Evolutionary conservation across 2,113 vertebrate species (phyloP), one percentile per base, ranked within the genome.

Genomic region (Mus pahari): DNA sequence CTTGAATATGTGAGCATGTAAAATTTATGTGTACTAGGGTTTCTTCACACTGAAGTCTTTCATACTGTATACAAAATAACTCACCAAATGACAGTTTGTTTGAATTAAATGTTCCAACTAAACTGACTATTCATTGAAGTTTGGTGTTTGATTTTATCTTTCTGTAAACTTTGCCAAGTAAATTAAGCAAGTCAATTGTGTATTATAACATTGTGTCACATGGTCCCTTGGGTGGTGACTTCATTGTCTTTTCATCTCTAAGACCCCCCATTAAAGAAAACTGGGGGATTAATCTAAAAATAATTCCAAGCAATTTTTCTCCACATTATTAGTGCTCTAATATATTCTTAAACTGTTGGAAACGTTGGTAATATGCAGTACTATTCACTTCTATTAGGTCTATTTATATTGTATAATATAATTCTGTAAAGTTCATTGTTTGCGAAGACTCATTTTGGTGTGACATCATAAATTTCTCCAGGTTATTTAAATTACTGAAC

Each of bases 91-190:
- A 9, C 58, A 87, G 45, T 95, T 68, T n/a, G 79, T 95, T 86
- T 60, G 9, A 83, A 26, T 82, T 36, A 87, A 92, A 7, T 86
- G 48, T 92, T 90, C 87, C 94, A 78, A 79, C 14, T 66, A 81
- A 79, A 71, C 5, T 60, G 20, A 14, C 3, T 74, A 39, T 1
- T 66, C 62, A 92, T 17, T 82, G 20, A 62, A 74, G 48, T 88
- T 10, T 82, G 90, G 11, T 1, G 10, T 92, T 73, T 86, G 13
- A 73, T 77, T 94, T 90, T 88, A 81, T 66, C 91, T 97, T 95
- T 39, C 75, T 50, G 13, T 26, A 36, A 42, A 68, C 1, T 90
- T 83, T 92, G 50, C 68, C 24, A 88, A 91, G 79, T 17, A 77
- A 86, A 95, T 58, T 71, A 60, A 50, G 3, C 3, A 92, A 73